These are phyloP conservation scores for Bombus affinis DNA, from an alignment of 1,140 invertebrate genomes.

Conservation along the genomic window DNA sequence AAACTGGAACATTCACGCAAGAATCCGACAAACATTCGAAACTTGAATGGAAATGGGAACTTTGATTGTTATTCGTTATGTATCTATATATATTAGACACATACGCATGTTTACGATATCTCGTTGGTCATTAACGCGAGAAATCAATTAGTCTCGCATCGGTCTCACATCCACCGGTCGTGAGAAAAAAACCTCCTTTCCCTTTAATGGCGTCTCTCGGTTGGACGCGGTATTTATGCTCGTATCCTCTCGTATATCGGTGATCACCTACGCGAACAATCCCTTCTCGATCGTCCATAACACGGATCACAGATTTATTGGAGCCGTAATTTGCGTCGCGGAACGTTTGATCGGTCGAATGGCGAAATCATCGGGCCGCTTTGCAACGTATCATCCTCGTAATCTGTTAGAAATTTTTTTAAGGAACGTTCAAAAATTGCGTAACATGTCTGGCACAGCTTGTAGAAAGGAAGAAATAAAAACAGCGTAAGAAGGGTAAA, in stretches of 20 bases:
- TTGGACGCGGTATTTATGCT: constrained; percentile 4
- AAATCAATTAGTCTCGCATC: constrained; percentile 63
- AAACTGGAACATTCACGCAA: too few species aligned
- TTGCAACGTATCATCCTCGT: not conserved
- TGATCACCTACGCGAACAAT: constrained; percentile 33
- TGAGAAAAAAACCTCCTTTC: constrained; percentile 34
- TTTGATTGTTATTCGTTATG: too few species aligned
- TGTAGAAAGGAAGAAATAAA: not conserved
- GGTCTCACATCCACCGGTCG: constrained; percentile 17
- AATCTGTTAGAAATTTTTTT: not conserved
- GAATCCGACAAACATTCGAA: not conserved
- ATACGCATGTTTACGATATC: not conserved
- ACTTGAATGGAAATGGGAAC: not conserved
- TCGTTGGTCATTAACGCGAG: constrained; percentile 60
- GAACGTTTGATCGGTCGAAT: not conserved
- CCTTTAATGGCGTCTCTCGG: constrained; percentile 27
- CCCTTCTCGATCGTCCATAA: constrained; percentile 18
- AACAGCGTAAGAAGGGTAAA: not conserved
- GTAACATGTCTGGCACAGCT: not conserved
- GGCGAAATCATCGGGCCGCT: not conserved
- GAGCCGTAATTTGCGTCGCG: constrained; percentile 1
- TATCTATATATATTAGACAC: not conserved
- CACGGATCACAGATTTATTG: constrained; percentile 19
- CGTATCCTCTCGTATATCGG: constrained; percentile 10
- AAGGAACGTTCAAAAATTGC: not conserved